phyloP scores from a whole-genome alignment of 2,888 invertebrate genomes.

The Chironomus riparius region DNA sequence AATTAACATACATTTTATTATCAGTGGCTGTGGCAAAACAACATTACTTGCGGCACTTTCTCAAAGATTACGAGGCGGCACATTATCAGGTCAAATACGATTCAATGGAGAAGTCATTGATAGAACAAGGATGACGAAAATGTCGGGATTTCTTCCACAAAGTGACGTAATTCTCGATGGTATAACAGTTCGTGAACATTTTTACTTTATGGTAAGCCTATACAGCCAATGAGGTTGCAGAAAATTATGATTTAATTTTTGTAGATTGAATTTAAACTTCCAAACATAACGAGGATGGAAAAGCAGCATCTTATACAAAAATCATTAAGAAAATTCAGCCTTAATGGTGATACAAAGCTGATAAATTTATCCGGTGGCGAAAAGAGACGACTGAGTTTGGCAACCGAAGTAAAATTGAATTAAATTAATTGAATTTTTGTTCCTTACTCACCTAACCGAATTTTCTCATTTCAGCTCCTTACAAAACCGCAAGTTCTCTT shows the following conservation, averaged over 20 bases:
- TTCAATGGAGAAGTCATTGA: slow-evolving; percentile 58
- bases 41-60: slow-evolving; percentile 65
- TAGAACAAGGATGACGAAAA: slow-evolving; percentile 56
- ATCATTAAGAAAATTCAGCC: slow-evolving; percentile 52
- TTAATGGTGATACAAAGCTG: slow-evolving; percentile 61
- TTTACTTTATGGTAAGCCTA: slow-evolving; percentile 67
- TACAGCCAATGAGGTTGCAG: background rate
- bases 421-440: background rate
- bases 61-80: slow-evolving; percentile 59
- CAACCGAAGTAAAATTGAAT: slow-evolving; percentile 58
- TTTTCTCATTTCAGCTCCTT: slow-evolving; percentile 50
- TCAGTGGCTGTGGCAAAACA: slow-evolving; percentile 69
- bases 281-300: background rate
- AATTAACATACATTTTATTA: too few species aligned
- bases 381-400: slow-evolving; percentile 73
- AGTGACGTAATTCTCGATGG: slow-evolving; percentile 71
- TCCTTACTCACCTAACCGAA: background rate
- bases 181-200: slow-evolving; percentile 71
- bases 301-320: slow-evolving; percentile 29
- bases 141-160: slow-evolving; percentile 81
- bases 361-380: slow-evolving; percentile 83
- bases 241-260: background rate
- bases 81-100: slow-evolving; percentile 58
- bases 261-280: slow-evolving; percentile 65
- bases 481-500: slow-evolving; percentile 83